Evolutionary conservation across 2,797 vertebrate species (phyloP), one percentile per base, ranked within the genome.

Genomic region (Enteromius anoplus): DNA sequence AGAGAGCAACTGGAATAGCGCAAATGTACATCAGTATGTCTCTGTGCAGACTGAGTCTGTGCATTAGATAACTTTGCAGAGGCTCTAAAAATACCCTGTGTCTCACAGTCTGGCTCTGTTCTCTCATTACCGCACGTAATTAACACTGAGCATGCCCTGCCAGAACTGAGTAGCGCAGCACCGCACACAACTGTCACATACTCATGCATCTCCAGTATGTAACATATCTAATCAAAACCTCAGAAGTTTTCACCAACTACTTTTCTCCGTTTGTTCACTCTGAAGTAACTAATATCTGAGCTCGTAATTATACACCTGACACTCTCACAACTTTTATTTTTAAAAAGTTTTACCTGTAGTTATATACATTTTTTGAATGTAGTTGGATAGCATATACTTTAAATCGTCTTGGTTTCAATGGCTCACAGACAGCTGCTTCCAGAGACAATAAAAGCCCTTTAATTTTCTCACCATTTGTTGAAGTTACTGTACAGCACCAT

Each of bases 61-160:
- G 87, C 88, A 87, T 93, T 91, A 89, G 92, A 92, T 90, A 92
- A 92, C 92, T 90, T 90, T 91, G 88, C 90, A 89, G 89, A 86
- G 88, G 81, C 86, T 93, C 93, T 95, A 94, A 93, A 94, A 93
- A 95, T 94, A 94, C 87, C 80, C 85, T 5, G 14, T 89, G 90
- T 94, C 92, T 94, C 91, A 89, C 91, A 91, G 92, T 92, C 91
- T 90, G 87, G 88, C 92, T 93, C 88, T 90, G 91, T 89, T 92
- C 91, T 94, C 93, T 92, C 90, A 91, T 94, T 94, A 93, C 92
- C 88, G 86, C 75, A 86, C 90, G 91, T 94, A 94, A 95, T 95
- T 95, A 95, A 94, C 93, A 93, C 91, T 90, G 93, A 92, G 91
- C 87, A 88, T 88, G 89, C 88, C 87, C 89, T 92, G 90, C 89